Percentiles rank a stretch among this genome's conserved stretches.
Evolutionary conservation across 2,797 vertebrate genomes (phyloP).

Genomic region (Ceryle rudis): DNA sequence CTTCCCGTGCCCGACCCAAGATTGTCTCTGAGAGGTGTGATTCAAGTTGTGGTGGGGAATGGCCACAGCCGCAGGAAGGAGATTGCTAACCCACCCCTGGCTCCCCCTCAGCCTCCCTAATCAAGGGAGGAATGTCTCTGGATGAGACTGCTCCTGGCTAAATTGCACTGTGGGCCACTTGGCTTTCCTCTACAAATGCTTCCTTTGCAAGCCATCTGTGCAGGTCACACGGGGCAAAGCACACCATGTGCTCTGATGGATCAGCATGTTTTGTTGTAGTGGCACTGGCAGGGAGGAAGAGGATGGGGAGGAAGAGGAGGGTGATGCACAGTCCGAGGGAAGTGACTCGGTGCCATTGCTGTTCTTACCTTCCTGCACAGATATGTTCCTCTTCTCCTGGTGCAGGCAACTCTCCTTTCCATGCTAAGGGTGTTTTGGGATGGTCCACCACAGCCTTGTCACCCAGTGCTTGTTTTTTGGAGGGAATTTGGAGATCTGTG

Average conservation of each 20-base stretch:
- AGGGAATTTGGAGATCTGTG: not conserved
- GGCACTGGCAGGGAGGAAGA: not conserved
- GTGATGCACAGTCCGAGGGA: not conserved
- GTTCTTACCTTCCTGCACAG: not conserved
- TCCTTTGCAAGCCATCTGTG: not conserved
- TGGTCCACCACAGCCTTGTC: not conserved
- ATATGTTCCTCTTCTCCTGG: not conserved
- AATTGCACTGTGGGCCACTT: not conserved
- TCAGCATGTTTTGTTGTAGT: not conserved
- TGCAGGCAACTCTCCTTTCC: fast-evolving
- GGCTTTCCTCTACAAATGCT: not conserved
- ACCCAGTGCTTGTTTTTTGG: not conserved
- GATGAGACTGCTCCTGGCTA: not conserved
- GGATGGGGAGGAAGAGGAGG: not conserved
- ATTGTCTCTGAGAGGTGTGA: conserved; percentile 33
- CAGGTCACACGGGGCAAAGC: not conserved
- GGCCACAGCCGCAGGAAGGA: conserved; percentile 30
- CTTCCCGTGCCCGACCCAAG: conserved; percentile 41
- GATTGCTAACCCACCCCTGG: conserved; percentile 34
- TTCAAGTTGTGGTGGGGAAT: not conserved
- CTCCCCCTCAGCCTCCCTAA: conserved; percentile 35
- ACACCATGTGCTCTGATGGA: fast-evolving
- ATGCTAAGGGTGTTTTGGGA: not conserved
- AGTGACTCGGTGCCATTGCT: not conserved
- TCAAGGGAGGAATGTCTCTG: conserved; percentile 47